Percentiles rank a stretch among this genome's conserved stretches.
Conservation (phyloP, 2,113 vertebrate species). For the Furnarius figulus region DNA sequence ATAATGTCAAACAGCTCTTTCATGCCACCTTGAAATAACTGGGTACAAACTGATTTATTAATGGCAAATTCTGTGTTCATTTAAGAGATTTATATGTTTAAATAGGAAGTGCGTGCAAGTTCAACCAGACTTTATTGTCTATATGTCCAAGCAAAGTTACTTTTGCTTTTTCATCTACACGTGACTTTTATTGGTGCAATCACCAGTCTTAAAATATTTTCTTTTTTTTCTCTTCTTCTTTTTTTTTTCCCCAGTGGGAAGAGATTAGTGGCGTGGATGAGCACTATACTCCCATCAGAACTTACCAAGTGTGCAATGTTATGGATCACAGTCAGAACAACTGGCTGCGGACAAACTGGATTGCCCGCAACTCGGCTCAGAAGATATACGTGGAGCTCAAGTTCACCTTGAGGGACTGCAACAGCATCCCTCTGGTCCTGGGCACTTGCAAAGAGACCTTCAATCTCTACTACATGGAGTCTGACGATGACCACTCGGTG, state of each 20-base stretch:
- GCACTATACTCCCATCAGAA: conserved; percentile 96
- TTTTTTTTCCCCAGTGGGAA: conserved; percentile 85
- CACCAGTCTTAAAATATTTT: background rate
- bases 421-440: conserved; percentile 94
- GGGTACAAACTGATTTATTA: background rate
- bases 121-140: background rate
- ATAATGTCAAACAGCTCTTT: background rate
- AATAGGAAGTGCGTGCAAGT: background rate
- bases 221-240: background rate
- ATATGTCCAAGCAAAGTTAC: background rate
- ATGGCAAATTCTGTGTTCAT: background rate
- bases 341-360: conserved; percentile 99
- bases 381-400: conserved; percentile 98
- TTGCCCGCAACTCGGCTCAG: conserved; percentile 92
- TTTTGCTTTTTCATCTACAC: background rate
- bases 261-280: conserved; percentile 99
- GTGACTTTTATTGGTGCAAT: background rate
- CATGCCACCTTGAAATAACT: background rate
- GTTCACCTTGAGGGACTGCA: conserved; percentile 97
- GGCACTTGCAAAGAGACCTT: conserved; percentile 99
- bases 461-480: conserved; percentile 96
- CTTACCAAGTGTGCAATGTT: conserved; percentile 98
- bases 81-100: background rate
- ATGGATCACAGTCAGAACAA: conserved; percentile 99
- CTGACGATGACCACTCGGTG: conserved; percentile 89